phyloP scores from a whole-genome alignment of 2,888 invertebrate genomes.

The Chesias legatella region DNA sequence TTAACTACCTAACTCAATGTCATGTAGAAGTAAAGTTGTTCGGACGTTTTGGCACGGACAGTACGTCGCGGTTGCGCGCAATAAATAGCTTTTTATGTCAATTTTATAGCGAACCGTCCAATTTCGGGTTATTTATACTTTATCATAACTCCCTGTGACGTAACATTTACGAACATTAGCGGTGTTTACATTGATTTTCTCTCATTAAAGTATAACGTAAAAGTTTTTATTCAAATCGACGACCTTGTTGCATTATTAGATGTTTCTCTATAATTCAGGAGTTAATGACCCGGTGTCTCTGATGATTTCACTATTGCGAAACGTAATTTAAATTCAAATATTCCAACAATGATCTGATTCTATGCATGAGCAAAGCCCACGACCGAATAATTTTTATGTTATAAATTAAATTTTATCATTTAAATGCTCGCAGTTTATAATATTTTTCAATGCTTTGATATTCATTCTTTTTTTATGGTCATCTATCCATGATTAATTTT shows the following conservation, averaged over 20 bases:
- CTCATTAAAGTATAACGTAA: background rate
- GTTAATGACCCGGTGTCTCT: conserved; percentile 5
- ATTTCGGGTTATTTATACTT: conserved; percentile 25
- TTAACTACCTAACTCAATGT: conserved; percentile 7
- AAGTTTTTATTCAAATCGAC: conserved; percentile 5
- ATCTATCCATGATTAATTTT: too few relatives aligned
- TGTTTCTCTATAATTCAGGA: conserved; percentile 1
- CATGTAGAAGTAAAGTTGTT: conserved; percentile 16
- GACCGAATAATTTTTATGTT: too few relatives aligned
- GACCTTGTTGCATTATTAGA: conserved; percentile 5
- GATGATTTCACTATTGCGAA: background rate
- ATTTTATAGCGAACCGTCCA: conserved; percentile 24
- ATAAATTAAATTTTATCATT: too few relatives aligned
- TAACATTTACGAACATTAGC: conserved; percentile 19
- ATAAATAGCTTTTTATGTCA: conserved; percentile 27
- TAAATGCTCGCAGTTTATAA: too few relatives aligned
- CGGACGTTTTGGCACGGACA: conserved; percentile 23
- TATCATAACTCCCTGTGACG: conserved; percentile 23
- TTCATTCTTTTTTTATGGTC: too few relatives aligned
- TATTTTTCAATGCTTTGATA: too few relatives aligned
- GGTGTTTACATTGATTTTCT: conserved; percentile 7
- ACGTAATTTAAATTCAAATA: too few relatives aligned
- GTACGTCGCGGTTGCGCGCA: conserved; percentile 22
- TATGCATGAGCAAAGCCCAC: too few relatives aligned
- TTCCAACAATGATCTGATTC: too few relatives aligned